These are phyloP conservation scores for Lytechinus variegatus DNA, from an alignment of 35 echinoderm and acorn worm genomes.

Conservation along the genomic window DNA sequence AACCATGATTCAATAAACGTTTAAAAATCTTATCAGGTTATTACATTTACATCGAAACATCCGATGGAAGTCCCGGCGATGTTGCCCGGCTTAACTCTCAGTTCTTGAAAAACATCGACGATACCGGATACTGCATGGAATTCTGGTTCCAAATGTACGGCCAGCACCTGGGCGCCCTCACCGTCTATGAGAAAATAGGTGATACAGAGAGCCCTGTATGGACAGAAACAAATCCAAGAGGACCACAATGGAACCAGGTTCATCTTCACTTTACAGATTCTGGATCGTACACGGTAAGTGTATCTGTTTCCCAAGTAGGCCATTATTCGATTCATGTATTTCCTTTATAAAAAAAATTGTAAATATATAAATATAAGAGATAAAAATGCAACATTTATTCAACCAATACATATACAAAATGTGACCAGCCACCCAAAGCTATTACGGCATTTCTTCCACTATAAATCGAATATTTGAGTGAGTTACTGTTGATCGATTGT, in stretches of 20 bases:
- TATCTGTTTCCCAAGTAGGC: neutral
- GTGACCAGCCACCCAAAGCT: no score
- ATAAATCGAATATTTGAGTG: no score
- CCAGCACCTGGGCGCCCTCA: constrained; percentile 62
- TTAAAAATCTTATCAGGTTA: constrained; percentile 47
- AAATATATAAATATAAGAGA: no score
- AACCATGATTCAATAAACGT: no score
- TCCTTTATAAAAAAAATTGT: no score
- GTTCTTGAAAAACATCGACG: constrained; percentile 21
- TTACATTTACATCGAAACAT: constrained; percentile 79
- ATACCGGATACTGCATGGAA: constrained; percentile 75
- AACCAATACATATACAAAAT: no score
- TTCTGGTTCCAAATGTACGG: constrained; percentile 96
- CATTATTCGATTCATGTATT: no score
- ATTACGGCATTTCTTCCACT: no score
- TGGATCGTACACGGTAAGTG: neutral
- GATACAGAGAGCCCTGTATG: constrained; percentile 24
- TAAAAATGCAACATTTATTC: no score
- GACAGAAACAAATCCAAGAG: constrained; percentile 60
- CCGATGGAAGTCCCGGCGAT: constrained; percentile 37
- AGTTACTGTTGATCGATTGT: no score
- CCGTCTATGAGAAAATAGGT: constrained; percentile 58
- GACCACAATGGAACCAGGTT: constrained; percentile 77
- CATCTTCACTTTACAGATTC: constrained; percentile 43
- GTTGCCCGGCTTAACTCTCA: constrained; percentile 63